phyloP scores from a whole-genome alignment of 2,113 vertebrate genomes.

The Isurus oxyrinchus region DNA sequence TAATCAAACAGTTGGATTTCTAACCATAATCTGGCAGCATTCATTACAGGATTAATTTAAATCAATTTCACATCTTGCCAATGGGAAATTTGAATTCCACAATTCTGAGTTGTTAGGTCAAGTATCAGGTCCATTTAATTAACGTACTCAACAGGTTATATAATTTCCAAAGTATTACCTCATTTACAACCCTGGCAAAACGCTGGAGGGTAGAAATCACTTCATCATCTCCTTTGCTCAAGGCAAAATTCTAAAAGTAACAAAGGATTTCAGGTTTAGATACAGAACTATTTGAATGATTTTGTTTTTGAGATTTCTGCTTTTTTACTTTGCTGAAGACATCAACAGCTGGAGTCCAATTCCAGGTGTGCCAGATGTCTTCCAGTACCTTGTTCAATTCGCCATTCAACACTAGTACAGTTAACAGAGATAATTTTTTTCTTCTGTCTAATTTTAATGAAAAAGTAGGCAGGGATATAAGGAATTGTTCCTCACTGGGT shows the following conservation, averaged over 20 bases:
- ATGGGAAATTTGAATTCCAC: not conserved
- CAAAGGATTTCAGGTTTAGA: slow-evolving; percentile 26
- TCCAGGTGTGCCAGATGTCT: not conserved
- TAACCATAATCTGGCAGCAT: not conserved
- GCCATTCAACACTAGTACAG: not conserved
- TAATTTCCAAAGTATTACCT: slow-evolving; percentile 63
- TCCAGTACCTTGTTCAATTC: not conserved
- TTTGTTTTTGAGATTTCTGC: not conserved
- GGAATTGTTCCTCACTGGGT: not conserved
- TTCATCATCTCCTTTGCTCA: slow-evolving; percentile 95
- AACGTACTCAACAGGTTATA: not conserved
- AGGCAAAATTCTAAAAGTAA: slow-evolving; percentile 81
- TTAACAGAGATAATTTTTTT: not conserved
- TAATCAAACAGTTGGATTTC: not conserved
- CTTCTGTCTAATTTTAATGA: not conserved
- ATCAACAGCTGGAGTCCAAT: not conserved
- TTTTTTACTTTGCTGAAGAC: not conserved
- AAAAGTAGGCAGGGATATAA: not conserved
- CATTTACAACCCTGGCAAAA: slow-evolving; percentile 84
- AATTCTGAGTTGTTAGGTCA: not conserved
- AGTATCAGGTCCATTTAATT: not conserved
- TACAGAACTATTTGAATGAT: not conserved
- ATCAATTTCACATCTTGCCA: slow-evolving; percentile 31
- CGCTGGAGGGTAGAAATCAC: slow-evolving; percentile 83
- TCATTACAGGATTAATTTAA: not conserved